A percentile compares a stretch with the other conserved stretches of the same genome.
phyloP scores from a whole-genome alignment of 1,140 invertebrate genomes.

The Palaemon carinicauda region DNA sequence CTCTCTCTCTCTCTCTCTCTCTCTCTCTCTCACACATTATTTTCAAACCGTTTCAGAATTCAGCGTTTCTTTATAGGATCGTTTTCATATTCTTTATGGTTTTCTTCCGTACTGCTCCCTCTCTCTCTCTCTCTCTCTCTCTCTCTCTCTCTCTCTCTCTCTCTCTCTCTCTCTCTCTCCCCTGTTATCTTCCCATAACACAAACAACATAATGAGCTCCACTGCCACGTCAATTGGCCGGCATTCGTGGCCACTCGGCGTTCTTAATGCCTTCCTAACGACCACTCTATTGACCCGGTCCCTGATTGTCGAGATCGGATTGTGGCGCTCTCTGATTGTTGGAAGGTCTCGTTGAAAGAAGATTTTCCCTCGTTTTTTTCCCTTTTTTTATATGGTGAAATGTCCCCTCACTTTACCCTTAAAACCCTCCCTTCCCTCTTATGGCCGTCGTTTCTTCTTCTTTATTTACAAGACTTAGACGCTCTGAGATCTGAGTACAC shows the following conservation, averaged over 20 bases:
- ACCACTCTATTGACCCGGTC: not conserved
- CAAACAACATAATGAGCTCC: slow-evolving; percentile 33
- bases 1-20: not conserved
- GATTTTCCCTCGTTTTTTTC: too few relatives aligned
- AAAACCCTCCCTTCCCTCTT: too few relatives aligned
- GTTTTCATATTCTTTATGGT: not conserved
- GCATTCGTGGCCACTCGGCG: slow-evolving; percentile 21
- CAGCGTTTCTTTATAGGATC: not conserved
- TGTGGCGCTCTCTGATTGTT: not conserved
- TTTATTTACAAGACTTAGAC: too few relatives aligned
- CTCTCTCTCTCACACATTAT: not conserved
- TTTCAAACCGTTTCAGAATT: not conserved
- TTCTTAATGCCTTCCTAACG: slow-evolving; percentile 25
- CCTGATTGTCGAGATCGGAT: not conserved
- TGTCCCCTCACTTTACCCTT: too few relatives aligned
- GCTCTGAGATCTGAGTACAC: too few relatives aligned
- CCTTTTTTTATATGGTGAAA: not conserved
- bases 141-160: slow-evolving; percentile 15
- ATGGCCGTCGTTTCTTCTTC: too few relatives aligned
- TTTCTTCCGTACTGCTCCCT: not conserved
- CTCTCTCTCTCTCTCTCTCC: slow-evolving; percentile 3
- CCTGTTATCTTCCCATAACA: slow-evolving; percentile 26
- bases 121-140: slow-evolving; percentile 18
- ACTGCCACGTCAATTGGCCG: slow-evolving; percentile 2
- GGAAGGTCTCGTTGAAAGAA: not conserved